A percentile compares a stretch with the other conserved stretches of the same genome.
These are phyloP conservation scores for Okapia johnstoni DNA, from an alignment of 2,113 vertebrate genomes.

Conservation along the genomic window DNA sequence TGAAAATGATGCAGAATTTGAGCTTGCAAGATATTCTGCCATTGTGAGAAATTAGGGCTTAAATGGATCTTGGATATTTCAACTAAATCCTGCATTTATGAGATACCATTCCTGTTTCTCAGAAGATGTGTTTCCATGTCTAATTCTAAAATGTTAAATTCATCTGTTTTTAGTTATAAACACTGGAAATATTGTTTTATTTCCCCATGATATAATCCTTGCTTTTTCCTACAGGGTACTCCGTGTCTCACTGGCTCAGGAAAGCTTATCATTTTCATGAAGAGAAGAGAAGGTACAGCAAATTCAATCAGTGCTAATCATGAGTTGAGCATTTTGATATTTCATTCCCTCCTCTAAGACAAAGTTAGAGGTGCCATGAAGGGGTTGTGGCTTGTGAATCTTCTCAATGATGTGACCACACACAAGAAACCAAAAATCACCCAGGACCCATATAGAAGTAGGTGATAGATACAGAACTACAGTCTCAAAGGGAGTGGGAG, in stretches of 20 bases:
- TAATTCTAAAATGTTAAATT: constrained; percentile 11
- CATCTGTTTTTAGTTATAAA: constrained; percentile 26
- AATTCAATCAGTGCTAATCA: neutral
- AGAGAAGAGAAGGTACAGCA: neutral
- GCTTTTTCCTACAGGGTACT: neutral
- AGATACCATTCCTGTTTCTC: neutral
- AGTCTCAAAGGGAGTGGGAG: neutral
- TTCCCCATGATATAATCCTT: neutral
- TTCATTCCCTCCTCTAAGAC: neutral
- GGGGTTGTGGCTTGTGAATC: neutral
- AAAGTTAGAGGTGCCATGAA: neutral
- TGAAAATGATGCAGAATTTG: neutral
- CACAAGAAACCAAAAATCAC: neutral
- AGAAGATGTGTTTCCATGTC: neutral
- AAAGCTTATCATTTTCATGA: neutral
- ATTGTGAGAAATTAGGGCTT: neutral
- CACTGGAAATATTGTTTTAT: neutral
- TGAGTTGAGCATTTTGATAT: neutral
- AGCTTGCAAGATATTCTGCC: neutral
- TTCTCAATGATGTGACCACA: neutral
- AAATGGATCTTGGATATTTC: neutral
- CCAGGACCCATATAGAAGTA: neutral
- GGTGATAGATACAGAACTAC: neutral
- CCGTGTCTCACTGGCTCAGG: neutral
- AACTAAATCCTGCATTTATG: neutral